Conservation (phyloP, 2,797 vertebrate genomes). For the Alosa sapidissima region DNA sequence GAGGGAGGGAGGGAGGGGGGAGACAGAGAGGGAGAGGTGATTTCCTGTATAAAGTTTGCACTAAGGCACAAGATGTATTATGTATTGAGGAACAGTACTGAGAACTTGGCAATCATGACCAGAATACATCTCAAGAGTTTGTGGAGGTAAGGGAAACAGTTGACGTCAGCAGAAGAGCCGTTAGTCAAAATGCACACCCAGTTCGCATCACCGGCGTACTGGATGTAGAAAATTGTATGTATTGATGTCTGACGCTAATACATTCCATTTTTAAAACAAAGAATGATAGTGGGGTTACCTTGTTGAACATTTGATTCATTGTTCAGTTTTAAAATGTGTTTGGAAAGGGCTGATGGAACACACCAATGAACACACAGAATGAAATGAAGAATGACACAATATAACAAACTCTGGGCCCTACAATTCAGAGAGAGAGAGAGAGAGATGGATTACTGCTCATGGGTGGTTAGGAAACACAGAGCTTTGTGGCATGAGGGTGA, state of each 20-base stretch:
- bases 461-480: neutral
- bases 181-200: neutral
- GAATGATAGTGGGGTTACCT: neutral
- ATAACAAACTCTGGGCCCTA: too few species aligned
- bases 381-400: neutral
- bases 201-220: neutral
- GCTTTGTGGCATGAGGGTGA: neutral
- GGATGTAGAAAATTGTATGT: neutral
- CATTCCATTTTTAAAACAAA: neutral
- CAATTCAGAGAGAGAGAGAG: too few species aligned
- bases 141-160: neutral
- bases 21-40: conserved; percentile 29
- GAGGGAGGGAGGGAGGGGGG: neutral
- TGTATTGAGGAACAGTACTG: neutral
- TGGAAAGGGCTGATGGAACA: neutral
- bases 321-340: neutral
- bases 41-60: conserved; percentile 23
- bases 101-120: neutral
- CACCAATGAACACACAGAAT: neutral
- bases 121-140: neutral
- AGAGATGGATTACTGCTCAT: neutral
- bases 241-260: neutral
- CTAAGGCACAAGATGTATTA: neutral
- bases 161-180: neutral
- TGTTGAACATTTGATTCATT: neutral